phyloP scores from a whole-genome alignment of 2,888 invertebrate species.

The Drosophila greeni region DNA sequence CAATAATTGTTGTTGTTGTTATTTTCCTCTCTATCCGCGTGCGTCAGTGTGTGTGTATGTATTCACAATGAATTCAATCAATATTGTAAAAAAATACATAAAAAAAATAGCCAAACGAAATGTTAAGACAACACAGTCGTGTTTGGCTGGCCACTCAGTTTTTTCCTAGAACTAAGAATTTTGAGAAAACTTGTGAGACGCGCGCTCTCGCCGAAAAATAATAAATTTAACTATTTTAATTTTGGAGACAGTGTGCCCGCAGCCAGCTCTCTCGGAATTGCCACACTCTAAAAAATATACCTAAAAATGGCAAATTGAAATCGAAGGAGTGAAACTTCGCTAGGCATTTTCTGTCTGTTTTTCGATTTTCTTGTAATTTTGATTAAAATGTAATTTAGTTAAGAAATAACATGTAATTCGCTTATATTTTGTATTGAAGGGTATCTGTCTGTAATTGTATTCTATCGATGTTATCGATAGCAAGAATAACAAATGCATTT shows the following conservation, averaged over 20 bases:
- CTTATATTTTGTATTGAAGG: not conserved
- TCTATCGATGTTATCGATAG: not conserved
- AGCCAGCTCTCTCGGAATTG: not conserved
- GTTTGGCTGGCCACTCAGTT: not conserved
- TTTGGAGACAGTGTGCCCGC: conserved; percentile 18
- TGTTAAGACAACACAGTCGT: conserved; percentile 1
- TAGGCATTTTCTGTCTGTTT: not conserved
- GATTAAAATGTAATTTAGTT: not conserved
- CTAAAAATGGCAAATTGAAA: not conserved
- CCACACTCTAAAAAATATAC: too few relatives aligned
- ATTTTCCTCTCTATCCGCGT: conserved; percentile 23
- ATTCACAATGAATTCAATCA: conserved; percentile 34
- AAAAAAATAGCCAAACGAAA: conserved; percentile 9
- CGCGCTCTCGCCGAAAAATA: conserved; percentile 19
- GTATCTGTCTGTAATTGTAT: not conserved
- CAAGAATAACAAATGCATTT: conserved; percentile 3
- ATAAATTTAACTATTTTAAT: conserved; percentile 18
- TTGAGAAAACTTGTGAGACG: conserved; percentile 2
- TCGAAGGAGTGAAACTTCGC: not conserved
- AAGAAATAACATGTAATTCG: not conserved
- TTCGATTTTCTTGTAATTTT: not conserved
- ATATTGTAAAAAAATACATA: conserved; percentile 26
- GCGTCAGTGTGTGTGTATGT: conserved; percentile 17
- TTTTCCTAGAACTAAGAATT: conserved; percentile 2
- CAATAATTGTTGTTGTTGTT: conserved; percentile 26